Evolutionary conservation across 2,113 vertebrate genomes (phyloP).

Genomic region (Oxyruncus cristatus): DNA sequence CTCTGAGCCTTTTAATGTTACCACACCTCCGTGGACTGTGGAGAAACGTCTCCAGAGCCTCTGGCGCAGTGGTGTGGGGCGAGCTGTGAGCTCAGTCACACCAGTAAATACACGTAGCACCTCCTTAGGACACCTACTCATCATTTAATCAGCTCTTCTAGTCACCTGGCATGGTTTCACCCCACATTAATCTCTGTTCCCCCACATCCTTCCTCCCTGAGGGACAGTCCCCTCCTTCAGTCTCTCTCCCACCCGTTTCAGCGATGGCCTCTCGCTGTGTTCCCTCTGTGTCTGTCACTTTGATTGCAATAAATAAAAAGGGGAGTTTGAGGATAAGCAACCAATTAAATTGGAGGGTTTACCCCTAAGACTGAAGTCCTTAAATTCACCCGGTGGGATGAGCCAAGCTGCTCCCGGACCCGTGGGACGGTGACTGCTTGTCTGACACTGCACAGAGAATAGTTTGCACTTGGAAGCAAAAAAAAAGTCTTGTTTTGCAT

Average conservation of each 20-base stretch:
- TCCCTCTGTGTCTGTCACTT: not conserved
- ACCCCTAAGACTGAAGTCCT: not conserved
- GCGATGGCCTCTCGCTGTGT: rapidly evolving
- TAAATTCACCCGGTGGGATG: rapidly evolving
- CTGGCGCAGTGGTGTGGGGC: rapidly evolving
- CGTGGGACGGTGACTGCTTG: not conserved
- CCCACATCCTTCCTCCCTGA: not conserved
- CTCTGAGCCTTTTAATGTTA: not conserved
- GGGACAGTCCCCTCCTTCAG: not conserved
- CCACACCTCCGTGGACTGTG: not conserved
- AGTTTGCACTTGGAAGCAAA: not conserved
- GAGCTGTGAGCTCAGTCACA: not conserved
- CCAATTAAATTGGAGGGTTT: not conserved
- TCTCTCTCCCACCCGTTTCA: not conserved
- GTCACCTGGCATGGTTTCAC: not conserved
- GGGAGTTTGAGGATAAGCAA: not conserved
- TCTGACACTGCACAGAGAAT: not conserved
- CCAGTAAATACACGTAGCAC: not conserved
- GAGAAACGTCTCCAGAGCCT: not conserved
- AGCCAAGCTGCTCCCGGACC: not conserved
- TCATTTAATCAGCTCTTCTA: not conserved
- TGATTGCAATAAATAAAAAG: not conserved
- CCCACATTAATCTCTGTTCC: not conserved
- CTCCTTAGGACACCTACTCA: not conserved
- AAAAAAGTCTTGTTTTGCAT: not conserved